Conservation (phyloP, 2,888 invertebrate species). For the Standfussiana lucernea region DNA sequence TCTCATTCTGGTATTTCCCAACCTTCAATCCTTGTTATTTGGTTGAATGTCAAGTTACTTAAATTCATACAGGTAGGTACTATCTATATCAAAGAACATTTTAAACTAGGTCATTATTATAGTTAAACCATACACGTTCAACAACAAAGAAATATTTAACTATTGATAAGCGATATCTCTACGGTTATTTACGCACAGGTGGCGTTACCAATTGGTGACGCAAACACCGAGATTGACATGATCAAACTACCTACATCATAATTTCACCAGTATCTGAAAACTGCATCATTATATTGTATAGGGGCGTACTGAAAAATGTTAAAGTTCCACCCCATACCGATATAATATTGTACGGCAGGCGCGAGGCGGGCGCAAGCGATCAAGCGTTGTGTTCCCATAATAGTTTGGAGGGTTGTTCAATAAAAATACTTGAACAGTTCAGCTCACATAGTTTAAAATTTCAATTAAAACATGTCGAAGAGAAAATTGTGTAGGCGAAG, state of each 20-base stretch:
- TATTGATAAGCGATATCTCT: conserved; percentile 70
- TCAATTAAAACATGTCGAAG: conserved; percentile 79
- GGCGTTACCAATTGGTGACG: conserved; percentile 38
- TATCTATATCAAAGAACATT: background rate
- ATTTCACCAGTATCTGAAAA: background rate
- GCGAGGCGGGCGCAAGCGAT: background rate
- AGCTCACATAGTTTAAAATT: conserved; percentile 71
- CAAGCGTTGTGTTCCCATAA: conserved; percentile 10
- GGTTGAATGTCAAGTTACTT: background rate
- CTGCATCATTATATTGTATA: background rate
- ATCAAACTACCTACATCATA: conserved; percentile 15
- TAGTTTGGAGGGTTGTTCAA: conserved; percentile 21
- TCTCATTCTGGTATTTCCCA: background rate
- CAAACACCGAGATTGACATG: conserved; percentile 53
- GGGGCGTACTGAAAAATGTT: conserved; percentile 1
- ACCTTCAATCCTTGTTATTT: background rate
- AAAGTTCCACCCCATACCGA: background rate
- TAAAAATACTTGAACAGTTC: conserved; percentile 52
- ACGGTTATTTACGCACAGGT: conserved; percentile 51
- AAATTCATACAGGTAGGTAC: background rate
- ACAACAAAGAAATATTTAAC: conserved; percentile 52
- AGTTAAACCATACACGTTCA: conserved; percentile 18
- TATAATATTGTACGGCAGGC: background rate
- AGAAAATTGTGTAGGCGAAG: conserved; percentile 73
- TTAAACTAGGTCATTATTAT: conserved; percentile 28